These are phyloP conservation scores for Uropsilus gracilis DNA, from an alignment of 2,113 vertebrate species.

Conservation along the genomic window DNA sequence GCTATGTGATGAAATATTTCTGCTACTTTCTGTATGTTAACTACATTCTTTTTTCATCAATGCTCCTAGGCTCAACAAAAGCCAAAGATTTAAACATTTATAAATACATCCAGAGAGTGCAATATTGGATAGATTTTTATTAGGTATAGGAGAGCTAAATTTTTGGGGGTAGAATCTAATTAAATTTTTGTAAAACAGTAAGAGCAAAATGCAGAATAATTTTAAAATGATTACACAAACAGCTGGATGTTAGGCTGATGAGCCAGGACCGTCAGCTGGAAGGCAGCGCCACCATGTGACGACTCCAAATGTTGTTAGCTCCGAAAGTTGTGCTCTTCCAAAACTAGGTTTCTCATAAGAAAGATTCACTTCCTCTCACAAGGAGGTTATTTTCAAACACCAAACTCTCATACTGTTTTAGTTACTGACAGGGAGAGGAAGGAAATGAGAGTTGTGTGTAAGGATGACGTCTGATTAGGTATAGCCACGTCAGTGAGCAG, in stretches of 20 bases:
- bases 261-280: neutral
- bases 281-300: slow-evolving; percentile 73
- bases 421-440: neutral
- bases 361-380: neutral
- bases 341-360: neutral
- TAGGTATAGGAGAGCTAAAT: neutral
- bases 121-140: slow-evolving; percentile 19
- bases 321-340: neutral
- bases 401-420: neutral
- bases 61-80: neutral
- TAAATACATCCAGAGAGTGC: neutral
- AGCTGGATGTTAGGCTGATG: neutral
- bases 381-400: neutral
- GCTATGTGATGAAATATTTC: neutral
- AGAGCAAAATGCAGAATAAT: neutral
- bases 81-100: neutral
- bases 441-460: neutral
- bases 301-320: neutral
- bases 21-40: neutral
- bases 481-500: neutral
- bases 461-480: neutral
- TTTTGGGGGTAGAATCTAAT: neutral
- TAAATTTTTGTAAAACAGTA: neutral
- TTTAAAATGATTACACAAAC: slow-evolving; percentile 10
- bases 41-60: neutral